These are phyloP conservation scores for Cephus cinctus DNA, from an alignment of 1,140 invertebrate species.

Conservation along the genomic window DNA sequence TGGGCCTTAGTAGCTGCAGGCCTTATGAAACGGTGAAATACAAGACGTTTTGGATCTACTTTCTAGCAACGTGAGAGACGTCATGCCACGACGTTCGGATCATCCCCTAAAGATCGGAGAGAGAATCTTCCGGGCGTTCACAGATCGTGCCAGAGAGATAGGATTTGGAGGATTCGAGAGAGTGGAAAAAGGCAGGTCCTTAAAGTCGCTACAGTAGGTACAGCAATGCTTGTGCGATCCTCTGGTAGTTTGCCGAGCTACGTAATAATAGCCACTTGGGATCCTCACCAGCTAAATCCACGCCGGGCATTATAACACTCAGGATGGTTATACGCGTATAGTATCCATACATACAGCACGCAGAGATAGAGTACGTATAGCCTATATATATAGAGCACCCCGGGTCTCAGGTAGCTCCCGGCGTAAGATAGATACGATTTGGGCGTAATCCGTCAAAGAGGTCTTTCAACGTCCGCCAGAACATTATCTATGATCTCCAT, in stretches of 20 bases:
- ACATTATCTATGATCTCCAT: constrained; percentile 54
- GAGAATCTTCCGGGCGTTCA: not conserved
- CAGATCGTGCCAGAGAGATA: constrained; percentile 7
- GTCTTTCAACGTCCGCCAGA: constrained; percentile 44
- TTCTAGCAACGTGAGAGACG: too few relatives aligned
- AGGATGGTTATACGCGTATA: too few relatives aligned
- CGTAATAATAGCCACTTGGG: constrained; percentile 17
- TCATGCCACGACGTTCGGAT: too few relatives aligned
- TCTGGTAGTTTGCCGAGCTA: constrained; percentile 21
- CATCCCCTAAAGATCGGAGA: too few relatives aligned
- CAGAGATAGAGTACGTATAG: constrained; percentile 14
- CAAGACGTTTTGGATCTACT: too few relatives aligned
- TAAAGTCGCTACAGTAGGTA: too few relatives aligned
- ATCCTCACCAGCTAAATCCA: constrained; percentile 22
- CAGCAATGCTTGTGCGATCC: constrained; percentile 14
- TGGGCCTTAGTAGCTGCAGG: too few relatives aligned
- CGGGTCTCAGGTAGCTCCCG: constrained; percentile 31
- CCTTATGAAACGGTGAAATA: too few relatives aligned
- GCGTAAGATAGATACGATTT: constrained; percentile 48
- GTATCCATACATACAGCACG: too few relatives aligned
- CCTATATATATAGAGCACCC: not conserved
- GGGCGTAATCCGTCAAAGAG: constrained; percentile 55
- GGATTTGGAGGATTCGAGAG: constrained; percentile 4
- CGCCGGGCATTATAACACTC: constrained; percentile 40
- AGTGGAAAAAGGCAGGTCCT: constrained; percentile 6